Evolutionary conservation across 1,140 invertebrate genomes (phyloP), one percentile per base, ranked within the genome.

Genomic region (Brachionus rubens): DNA sequence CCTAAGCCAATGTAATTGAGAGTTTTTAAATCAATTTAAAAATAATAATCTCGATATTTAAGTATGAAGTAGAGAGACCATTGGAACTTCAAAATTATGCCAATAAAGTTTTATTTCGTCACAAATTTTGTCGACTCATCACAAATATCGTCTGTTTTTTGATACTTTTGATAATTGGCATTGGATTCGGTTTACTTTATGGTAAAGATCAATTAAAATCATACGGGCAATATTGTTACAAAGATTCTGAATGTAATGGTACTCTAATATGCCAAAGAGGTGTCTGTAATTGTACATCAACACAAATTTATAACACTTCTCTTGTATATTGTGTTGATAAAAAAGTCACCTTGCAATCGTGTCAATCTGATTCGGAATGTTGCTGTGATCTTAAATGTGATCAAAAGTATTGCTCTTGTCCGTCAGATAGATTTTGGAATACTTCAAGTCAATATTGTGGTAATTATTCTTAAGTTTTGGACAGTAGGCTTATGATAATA

Each of bases 391-490:
- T 30, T 43, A 43, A 65, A 24, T 65, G 59, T 26, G 12, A 16
- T 9, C 19, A 24, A 33, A 33, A 59, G 3, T 19, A 16, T 2
- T 65, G 59, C 24, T 21, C 10, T 24, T 65, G 59, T 26, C 26
- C 33, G 21, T 2, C 19, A 41, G 24, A 65, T 65, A 65, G 36
- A 65, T 43, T 19, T 36, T 65, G 59, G 59, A 12, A 65, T 65
- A 14, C 6, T 24, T 0, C n/a, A 10, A 43, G 21, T 65, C 12
- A 9, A 0, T 24, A 9, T 14, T 65, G 59, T 19, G 7, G 59
- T 65, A 65, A 43, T 62, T 21, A 26, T 36, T 19, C 4, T 16
- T 36, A 36, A 40, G 0, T 14, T 40, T 9, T 43, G n/a, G n/a
- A n/a, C n/a, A n/a, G n/a, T n/a, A n/a, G 10, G 24, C 7, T 26